phyloP scores from a whole-genome alignment of 2,113 vertebrate genomes.

The Mirza zaza region DNA sequence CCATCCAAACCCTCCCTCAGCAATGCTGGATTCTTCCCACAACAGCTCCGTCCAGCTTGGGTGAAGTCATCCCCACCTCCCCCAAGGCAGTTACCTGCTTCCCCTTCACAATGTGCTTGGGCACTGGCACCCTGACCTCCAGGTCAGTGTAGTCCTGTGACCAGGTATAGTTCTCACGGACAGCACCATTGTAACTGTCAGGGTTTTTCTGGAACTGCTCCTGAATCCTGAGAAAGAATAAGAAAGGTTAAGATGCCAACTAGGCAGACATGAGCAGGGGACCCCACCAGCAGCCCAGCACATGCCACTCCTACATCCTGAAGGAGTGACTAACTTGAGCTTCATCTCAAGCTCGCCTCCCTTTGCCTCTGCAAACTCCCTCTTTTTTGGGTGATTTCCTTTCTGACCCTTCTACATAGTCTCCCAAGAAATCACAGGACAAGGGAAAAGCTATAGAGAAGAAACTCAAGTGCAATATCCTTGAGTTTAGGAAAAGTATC shows the following conservation, averaged over 20 bases:
- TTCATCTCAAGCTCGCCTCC: not conserved
- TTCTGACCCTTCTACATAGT: not conserved
- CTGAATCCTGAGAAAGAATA: constrained; percentile 81
- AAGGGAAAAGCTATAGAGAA: not conserved
- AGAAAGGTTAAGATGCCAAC: not conserved
- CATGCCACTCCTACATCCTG: not conserved
- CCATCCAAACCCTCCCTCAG: not conserved
- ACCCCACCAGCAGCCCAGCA: not conserved
- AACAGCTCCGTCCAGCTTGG: not conserved
- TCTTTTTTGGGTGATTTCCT: not conserved
- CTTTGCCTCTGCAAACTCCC: not conserved
- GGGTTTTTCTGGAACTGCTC: constrained; percentile 89
- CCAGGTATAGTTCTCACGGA: constrained; percentile 91
- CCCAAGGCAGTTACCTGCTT: constrained; percentile 87
- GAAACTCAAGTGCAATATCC: not conserved
- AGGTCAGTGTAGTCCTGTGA: constrained; percentile 96
- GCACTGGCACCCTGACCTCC: constrained; percentile 94
- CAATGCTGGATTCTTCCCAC: not conserved
- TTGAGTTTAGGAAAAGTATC: not conserved
- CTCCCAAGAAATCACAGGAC: not conserved
- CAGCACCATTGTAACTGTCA: constrained; percentile 96
- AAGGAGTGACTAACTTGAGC: not conserved
- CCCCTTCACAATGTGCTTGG: constrained; percentile 91
- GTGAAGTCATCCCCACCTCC: not conserved
- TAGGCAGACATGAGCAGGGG: not conserved